A percentile compares a stretch with the other conserved stretches of the same genome.
Conservation (phyloP, 1,140 invertebrate genomes). For the Drosophila saltans region DNA sequence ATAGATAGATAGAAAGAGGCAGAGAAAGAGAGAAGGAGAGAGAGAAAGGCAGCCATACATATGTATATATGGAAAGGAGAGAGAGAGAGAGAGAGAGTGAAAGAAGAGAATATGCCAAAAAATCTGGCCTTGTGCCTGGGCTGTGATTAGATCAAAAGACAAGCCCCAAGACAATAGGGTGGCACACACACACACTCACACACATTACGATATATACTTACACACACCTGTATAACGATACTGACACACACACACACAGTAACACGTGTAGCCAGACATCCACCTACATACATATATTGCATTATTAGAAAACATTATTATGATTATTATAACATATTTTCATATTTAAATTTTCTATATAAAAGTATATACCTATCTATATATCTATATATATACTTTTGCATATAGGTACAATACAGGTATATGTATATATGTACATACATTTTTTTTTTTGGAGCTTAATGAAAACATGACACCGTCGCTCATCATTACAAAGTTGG, state of each 20-base stretch:
- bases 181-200: constrained; percentile 4
- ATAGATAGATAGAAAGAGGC: not conserved
- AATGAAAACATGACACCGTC: constrained; percentile 78
- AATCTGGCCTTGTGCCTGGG: constrained; percentile 22
- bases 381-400: not conserved
- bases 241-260: constrained; percentile 28
- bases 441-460: constrained; percentile 47
- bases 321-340: constrained; percentile 75
- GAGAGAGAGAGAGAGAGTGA: not conserved
- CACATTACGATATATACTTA: constrained; percentile 33
- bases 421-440: not conserved
- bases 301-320: constrained; percentile 48
- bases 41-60: not conserved
- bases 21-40: not conserved
- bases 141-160: constrained; percentile 58
- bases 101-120: constrained; percentile 17
- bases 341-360: constrained; percentile 51
- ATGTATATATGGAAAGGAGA: too few species aligned
- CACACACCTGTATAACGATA: constrained; percentile 15
- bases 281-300: not conserved
- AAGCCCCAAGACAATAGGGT: constrained; percentile 16
- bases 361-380: not conserved
- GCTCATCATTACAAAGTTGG: constrained; percentile 62
- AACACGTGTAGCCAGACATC: not conserved
- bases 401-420: too few species aligned